These are phyloP conservation scores for Cheilinus undulatus DNA, from an alignment of 2,113 vertebrate genomes.

Conservation along the genomic window DNA sequence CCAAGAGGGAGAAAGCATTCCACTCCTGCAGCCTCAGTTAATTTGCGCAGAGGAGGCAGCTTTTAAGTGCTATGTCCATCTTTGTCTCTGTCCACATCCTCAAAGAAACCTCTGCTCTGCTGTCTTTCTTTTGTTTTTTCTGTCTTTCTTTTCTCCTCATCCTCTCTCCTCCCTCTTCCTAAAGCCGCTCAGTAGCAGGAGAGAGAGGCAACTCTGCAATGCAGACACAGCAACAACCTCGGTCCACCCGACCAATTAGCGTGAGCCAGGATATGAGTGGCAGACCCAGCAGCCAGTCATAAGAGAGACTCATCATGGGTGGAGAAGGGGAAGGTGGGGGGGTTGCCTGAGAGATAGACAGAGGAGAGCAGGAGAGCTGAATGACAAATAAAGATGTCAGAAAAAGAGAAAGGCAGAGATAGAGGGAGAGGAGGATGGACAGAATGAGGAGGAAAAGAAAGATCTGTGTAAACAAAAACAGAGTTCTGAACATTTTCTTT, in stretches of 20 bases:
- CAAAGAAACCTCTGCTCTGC: conserved; percentile 13
- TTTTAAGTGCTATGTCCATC: conserved; percentile 48
- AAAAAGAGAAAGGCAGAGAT: conserved; percentile 12
- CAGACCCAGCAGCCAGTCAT: conserved; percentile 73
- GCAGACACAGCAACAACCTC: conserved; percentile 83
- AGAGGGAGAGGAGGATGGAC: conserved; percentile 18
- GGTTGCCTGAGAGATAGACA: conserved; percentile 50
- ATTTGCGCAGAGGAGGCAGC: conserved; percentile 52
- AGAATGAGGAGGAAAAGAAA: conserved; percentile 34
- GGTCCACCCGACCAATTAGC: conserved; percentile 76
- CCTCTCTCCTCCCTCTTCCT: conserved; percentile 37
- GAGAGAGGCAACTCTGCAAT: conserved; percentile 79
- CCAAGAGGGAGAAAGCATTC: conserved; percentile 35
- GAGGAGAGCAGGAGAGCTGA: conserved; percentile 47
- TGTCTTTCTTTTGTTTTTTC: conserved; percentile 16
- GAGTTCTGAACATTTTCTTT: conserved; percentile 25
- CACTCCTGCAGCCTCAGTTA: conserved; percentile 40
- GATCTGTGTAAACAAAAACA: conserved; percentile 50
- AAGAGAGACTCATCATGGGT: conserved; percentile 50
- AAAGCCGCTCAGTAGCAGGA: conserved; percentile 44
- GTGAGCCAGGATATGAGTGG: conserved; percentile 72
- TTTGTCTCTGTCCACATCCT: conserved; percentile 55
- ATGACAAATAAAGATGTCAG: conserved; percentile 65
- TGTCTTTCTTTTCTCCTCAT: conserved; percentile 30
- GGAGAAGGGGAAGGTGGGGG: conserved; percentile 1